Conservation (phyloP, 2,113 vertebrate species). For the Datnioides undecimradiatus region DNA sequence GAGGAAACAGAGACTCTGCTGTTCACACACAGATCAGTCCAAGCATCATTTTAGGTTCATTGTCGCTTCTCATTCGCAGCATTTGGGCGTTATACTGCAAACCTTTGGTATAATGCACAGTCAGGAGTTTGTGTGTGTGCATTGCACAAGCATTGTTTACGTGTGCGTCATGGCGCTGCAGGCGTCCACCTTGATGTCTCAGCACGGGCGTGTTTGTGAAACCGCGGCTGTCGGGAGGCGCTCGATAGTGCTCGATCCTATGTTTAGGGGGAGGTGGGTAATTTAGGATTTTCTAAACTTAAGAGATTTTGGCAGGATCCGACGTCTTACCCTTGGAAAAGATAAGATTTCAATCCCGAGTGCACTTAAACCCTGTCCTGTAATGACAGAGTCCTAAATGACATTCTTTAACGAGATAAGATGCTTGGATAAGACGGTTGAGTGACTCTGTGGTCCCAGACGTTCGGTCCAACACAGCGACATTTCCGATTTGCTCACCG, state of each 20-base stretch:
- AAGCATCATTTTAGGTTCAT: too few relatives aligned
- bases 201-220: constrained; percentile 20
- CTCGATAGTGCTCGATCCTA: not conserved
- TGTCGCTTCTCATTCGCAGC: too few relatives aligned
- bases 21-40: not conserved
- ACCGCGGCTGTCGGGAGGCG: not conserved
- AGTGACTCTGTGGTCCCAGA: constrained; percentile 8
- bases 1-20: not conserved
- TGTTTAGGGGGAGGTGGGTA: constrained; percentile 45
- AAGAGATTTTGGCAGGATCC: constrained; percentile 40
- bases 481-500: not conserved
- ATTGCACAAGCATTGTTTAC: too few relatives aligned
- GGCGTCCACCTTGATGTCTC: constrained; percentile 11
- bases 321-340: constrained; percentile 41
- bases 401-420: constrained; percentile 54
- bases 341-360: constrained; percentile 52
- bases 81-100: too few relatives aligned
- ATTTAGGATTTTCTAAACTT: constrained; percentile 50
- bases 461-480: not conserved
- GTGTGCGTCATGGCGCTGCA: constrained; percentile 2
- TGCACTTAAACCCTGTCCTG: constrained; percentile 26
- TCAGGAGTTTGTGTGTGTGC: too few relatives aligned
- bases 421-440: constrained; percentile 49
- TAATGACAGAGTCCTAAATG: constrained; percentile 41
- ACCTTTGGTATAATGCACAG: too few relatives aligned